Evolutionary conservation across 2,888 invertebrate species (phyloP).

Genomic region (Sicus ferrugineus): DNA sequence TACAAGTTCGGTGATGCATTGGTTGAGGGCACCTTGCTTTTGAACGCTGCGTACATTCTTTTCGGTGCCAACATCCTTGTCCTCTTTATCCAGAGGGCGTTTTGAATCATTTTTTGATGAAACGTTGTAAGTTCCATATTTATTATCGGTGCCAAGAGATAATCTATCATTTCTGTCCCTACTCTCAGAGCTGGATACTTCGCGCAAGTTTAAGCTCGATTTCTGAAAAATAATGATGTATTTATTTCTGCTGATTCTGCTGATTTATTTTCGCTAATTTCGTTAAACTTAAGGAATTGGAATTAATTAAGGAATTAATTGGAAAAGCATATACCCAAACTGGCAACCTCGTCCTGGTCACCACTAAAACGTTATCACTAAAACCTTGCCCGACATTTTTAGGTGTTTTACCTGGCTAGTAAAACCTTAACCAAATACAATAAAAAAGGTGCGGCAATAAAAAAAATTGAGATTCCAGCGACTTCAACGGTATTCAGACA

Average conservation of each 20-base stretch:
- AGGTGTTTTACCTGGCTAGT: no score
- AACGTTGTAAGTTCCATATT: conserved; percentile 42
- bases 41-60: conserved; percentile 56
- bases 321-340: no score
- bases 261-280: no score
- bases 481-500: no score
- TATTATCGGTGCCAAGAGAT: conserved; percentile 59
- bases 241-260: neutral
- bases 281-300: no score
- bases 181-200: conserved; percentile 46
- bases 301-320: no score
- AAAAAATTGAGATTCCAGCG: no score
- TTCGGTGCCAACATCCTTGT: conserved; percentile 61
- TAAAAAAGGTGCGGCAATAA: no score
- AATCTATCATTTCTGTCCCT: conserved; percentile 54
- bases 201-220: conserved; percentile 60
- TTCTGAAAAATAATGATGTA: conserved; percentile 45
- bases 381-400: no score
- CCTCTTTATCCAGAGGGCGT: conserved; percentile 50
- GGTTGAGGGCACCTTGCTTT: conserved; percentile 64
- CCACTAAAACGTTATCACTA: no score
- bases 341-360: no score
- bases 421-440: no score
- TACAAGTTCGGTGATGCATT: conserved; percentile 78
- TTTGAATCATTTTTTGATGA: neutral